A percentile compares a stretch with the other conserved stretches of the same genome.
Evolutionary conservation across 1,140 invertebrate species (phyloP).

Genomic region (Neodiprion fabricii): DNA sequence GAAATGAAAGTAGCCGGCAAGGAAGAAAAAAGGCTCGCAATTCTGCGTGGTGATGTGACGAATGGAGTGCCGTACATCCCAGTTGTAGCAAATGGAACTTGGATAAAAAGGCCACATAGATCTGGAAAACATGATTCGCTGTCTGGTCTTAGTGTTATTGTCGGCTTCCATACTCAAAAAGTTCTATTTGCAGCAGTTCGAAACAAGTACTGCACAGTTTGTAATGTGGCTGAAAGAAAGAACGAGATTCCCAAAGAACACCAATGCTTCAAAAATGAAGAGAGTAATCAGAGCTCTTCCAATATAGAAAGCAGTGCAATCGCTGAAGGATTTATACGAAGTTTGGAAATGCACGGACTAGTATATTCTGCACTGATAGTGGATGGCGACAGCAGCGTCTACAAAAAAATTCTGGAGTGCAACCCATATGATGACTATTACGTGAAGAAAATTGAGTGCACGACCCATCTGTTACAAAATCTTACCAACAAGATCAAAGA

Average conservation of each 20-base stretch:
- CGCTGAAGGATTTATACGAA: conserved; percentile 51
- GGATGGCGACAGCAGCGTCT: conserved; percentile 57
- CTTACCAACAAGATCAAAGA: too few species aligned
- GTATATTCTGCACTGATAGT: conserved; percentile 51
- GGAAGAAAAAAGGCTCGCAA: conserved; percentile 38
- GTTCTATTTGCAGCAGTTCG: conserved; percentile 50
- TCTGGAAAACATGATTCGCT: conserved; percentile 31
- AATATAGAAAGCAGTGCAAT: conserved; percentile 55
- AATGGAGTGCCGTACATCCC: conserved; percentile 37
- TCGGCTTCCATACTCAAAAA: conserved; percentile 48
- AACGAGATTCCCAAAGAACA: conserved; percentile 27
- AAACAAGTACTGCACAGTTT: conserved; percentile 54
- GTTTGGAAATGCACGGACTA: conserved; percentile 46
- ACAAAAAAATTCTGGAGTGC: conserved; percentile 38
- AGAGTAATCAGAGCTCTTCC: conserved; percentile 35
- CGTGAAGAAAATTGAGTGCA: conserved; percentile 53
- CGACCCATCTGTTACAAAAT: conserved; percentile 42
- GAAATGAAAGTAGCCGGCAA: conserved; percentile 39
- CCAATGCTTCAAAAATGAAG: conserved; percentile 47
- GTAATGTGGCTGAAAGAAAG: conserved; percentile 34
- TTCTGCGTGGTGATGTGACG: conserved; percentile 31
- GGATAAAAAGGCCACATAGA: conserved; percentile 44
- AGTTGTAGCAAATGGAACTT: conserved; percentile 47
- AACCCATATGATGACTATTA: conserved; percentile 39
- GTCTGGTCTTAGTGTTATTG: conserved; percentile 41